phyloP scores from a whole-genome alignment of 2,888 invertebrate species.

The Dione vanillae region DNA sequence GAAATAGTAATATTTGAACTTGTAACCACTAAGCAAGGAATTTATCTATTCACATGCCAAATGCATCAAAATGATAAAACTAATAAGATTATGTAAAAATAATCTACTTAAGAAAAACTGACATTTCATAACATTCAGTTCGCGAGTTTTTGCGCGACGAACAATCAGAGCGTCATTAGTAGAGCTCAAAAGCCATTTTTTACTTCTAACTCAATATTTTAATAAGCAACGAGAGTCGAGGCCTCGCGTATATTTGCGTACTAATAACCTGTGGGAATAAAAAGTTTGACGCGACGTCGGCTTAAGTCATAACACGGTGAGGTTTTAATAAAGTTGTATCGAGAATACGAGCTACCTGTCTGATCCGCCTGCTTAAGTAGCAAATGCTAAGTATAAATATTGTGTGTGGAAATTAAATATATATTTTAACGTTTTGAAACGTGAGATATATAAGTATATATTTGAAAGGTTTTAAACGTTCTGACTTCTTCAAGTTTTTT shows the following conservation, averaged over 20 bases:
- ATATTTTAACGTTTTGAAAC: too few relatives aligned
- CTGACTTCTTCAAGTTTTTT: too few relatives aligned
- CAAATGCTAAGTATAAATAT: too few relatives aligned
- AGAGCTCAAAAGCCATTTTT: conserved; percentile 1
- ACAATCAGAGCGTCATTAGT: conserved; percentile 3
- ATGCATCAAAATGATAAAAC: too few relatives aligned
- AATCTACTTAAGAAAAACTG: too few relatives aligned
- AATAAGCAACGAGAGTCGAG: conserved; percentile 32
- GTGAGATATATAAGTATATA: too few relatives aligned
- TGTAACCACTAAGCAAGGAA: too few relatives aligned
- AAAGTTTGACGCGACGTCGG: conserved; percentile 20
- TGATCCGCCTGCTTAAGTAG: neutral
- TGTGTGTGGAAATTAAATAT: too few relatives aligned
- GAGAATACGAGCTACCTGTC: neutral
- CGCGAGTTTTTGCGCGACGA: conserved; percentile 1
- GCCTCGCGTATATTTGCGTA: conserved; percentile 34
- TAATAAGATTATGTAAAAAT: too few relatives aligned
- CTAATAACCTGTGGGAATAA: conserved; percentile 39
- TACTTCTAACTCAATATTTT: conserved; percentile 20
- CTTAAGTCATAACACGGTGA: conserved; percentile 14
- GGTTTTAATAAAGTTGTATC: neutral
- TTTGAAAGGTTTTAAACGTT: too few relatives aligned
- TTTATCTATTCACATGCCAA: too few relatives aligned
- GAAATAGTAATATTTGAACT: too few relatives aligned
- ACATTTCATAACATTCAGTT: neutral